A percentile compares a stretch with the other conserved stretches of the same genome.
Evolutionary conservation across 1,140 invertebrate species (phyloP).

Genomic region (Notospermus geniculatus): DNA sequence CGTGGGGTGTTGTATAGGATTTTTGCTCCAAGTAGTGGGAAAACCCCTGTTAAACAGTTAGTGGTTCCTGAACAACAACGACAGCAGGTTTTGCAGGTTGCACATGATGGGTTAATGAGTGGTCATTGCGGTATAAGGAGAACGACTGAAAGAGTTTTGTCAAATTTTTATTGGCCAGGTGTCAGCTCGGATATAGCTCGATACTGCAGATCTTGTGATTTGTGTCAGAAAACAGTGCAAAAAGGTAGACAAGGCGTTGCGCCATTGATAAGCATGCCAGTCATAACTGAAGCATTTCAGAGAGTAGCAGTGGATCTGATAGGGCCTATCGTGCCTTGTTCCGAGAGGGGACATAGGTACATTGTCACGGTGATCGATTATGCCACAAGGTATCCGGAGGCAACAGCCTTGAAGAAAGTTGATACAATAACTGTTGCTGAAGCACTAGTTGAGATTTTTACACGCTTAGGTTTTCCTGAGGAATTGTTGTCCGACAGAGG

Average conservation of each 20-base stretch:
- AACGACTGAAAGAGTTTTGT: too few relatives aligned
- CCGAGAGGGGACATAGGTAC: conserved; percentile 21
- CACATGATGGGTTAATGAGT: conserved; percentile 21
- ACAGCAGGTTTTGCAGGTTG: conserved; percentile 15
- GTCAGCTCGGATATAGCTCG: conserved; percentile 13
- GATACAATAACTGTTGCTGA: too few relatives aligned
- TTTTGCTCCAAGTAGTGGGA: too few relatives aligned
- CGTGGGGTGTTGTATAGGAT: too few relatives aligned
- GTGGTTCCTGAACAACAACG: too few relatives aligned
- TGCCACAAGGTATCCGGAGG: too few relatives aligned
- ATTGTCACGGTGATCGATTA: conserved; percentile 27
- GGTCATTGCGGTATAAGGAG: conserved; percentile 18
- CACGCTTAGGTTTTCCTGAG: conserved; percentile 50
- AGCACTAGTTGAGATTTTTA: conserved; percentile 44
- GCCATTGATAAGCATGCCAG: conserved; percentile 22
- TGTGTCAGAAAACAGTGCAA: too few relatives aligned
- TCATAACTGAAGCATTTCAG: conserved; percentile 26
- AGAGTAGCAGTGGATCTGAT: conserved; percentile 26
- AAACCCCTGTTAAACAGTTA: too few relatives aligned
- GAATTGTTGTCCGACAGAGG: conserved; percentile 55
- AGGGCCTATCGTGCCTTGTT: conserved; percentile 20
- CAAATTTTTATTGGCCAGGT: too few relatives aligned
- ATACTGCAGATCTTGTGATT: too few relatives aligned
- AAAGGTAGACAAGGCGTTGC: conserved; percentile 22
- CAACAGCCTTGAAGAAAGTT: too few relatives aligned